phyloP scores from a whole-genome alignment of 2,888 invertebrate species.

The Lysandra coridon region DNA sequence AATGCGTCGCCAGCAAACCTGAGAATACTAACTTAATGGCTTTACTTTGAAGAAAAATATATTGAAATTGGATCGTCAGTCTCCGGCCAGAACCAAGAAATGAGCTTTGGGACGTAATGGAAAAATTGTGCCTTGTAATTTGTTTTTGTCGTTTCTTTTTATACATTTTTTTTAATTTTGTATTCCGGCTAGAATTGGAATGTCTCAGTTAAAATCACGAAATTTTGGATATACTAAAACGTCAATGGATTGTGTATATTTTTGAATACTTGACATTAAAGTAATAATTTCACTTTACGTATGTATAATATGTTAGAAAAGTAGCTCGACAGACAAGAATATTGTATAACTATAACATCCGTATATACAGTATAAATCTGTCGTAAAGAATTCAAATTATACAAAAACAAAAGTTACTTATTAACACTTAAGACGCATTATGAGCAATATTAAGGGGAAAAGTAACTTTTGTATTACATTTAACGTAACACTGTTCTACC shows the following conservation, averaged over 20 bases:
- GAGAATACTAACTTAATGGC: conserved; percentile 29
- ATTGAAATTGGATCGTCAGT: conserved; percentile 37
- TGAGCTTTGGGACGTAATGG: conserved; percentile 34
- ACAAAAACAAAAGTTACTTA: not conserved
- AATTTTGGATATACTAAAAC: not conserved
- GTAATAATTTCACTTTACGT: no score
- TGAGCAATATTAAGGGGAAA: not conserved
- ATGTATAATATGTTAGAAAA: no score
- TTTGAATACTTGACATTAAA: no score
- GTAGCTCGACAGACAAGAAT: no score
- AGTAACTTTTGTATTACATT: not conserved
- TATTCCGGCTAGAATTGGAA: not conserved
- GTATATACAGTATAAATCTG: not conserved
- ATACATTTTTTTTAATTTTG: conserved; percentile 19
- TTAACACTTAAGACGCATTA: not conserved
- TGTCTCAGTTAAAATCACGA: not conserved
- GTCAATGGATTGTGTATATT: not conserved
- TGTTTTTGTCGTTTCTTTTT: conserved; percentile 32
- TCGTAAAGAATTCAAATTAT: not conserved
- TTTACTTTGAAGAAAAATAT: conserved; percentile 34
- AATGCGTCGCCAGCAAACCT: conserved; percentile 27
- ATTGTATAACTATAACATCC: no score
- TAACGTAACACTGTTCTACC: not conserved
- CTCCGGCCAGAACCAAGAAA: conserved; percentile 31
- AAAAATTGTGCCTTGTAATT: conserved; percentile 37